Conservation (phyloP, 2,113 vertebrate genomes). For the Chlorocebus sabaeus region DNA sequence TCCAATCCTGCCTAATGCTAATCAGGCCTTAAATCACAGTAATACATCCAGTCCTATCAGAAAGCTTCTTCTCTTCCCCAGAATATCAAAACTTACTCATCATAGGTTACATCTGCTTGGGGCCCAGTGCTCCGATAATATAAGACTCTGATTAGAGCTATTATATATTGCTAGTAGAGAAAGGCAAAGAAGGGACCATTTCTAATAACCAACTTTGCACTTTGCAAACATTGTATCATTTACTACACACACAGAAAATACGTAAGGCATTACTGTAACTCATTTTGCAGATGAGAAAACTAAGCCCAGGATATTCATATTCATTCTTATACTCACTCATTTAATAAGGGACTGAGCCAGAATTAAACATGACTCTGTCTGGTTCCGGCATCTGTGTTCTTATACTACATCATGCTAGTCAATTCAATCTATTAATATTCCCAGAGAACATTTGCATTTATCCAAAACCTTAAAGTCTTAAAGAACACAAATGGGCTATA, state of each 20-base stretch:
- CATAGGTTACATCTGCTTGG: neutral
- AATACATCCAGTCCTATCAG: neutral
- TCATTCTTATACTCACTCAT: neutral
- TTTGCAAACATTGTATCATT: neutral
- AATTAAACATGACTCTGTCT: constrained; percentile 20
- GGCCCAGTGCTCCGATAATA: neutral
- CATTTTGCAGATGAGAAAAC: constrained; percentile 36
- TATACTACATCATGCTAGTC: neutral
- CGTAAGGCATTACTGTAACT: neutral
- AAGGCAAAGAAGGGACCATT: neutral
- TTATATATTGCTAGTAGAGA: neutral
- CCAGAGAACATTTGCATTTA: neutral
- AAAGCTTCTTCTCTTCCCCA: neutral
- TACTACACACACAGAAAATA: neutral
- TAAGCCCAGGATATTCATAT: neutral
- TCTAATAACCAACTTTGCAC: neutral
- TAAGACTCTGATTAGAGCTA: neutral
- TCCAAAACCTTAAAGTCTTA: constrained; percentile 5
- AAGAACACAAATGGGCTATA: neutral
- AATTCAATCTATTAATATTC: constrained; percentile 19
- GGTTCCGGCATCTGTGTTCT: neutral
- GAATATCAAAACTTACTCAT: neutral
- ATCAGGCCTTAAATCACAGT: neutral
- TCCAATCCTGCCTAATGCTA: neutral
- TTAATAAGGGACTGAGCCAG: neutral